Base-by-base conservation (phyloP, 2,113 vertebrate genomes). In the Clinocottus analis region DNA sequence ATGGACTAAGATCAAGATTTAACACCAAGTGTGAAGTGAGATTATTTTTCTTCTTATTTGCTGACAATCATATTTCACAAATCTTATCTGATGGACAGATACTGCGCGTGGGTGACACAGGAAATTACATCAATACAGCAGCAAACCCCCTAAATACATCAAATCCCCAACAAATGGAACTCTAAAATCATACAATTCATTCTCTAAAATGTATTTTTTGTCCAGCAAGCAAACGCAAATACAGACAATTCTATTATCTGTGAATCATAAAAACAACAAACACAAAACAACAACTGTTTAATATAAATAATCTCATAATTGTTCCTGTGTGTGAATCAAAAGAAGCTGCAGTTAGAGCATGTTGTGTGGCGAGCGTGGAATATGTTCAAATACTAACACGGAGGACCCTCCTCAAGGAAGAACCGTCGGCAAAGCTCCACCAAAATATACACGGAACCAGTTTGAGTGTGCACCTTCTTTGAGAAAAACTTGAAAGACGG, bases 261-360 rank as follows among this genome's bases (percentile, higher is more conserved):
- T 7, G 65, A 77, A 72, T 56, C 63, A 39, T 16, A 73, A 60
- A 68, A 69, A 81, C 35, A 60, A 60, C 14, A 31, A 35, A 85
- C 7, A 49, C 11, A 37, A 33, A 77, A 8, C 12, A 23, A 55
- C 35, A 35, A 21, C 17, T 3, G 29, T 77, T 67, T 33, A 47
- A 61, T 85, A 90, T 90, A 90, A 90, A 92, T 89, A 87, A 86
- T 67, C 39, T 72, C n/a, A n/a, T 41, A 25, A 64, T 60, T 4
- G 37, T 71, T 64, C 75, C 1, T 60, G 72, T 56, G 35, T 72
- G 62, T 67, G 72, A 78, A 39, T 82, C 41, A 68, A 61, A 61
- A 81, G 79, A n/a, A 41, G 19, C 16, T 49, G 47, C 35, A n/a
- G 47, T 6, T 31, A 35, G 25, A 58, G 25, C 55, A 58, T 17